Base-by-base conservation (phyloP, 2,888 invertebrate species). In the Cosmia pyralina region DNA sequence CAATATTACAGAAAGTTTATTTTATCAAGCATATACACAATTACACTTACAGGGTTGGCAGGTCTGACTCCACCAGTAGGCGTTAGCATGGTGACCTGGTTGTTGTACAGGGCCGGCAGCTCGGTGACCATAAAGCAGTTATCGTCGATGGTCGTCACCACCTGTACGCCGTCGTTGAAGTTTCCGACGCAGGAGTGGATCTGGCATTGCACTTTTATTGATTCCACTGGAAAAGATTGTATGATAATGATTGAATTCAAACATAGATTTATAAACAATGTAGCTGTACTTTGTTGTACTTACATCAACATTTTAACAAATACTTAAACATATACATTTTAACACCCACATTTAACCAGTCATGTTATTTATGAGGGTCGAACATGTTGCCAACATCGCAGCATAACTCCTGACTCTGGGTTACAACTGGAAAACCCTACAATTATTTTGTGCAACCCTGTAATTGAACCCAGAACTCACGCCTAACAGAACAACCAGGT, bases 81-180 rank as follows among this genome's bases (percentile, higher is more conserved):
- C 50, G 80, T 74, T 0, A 74, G 19, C 10, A 68, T 34, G 8
- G 79, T 81, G 13, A 72, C 74, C 8, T 69, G 48, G 60, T 57
- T 78, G 67, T 69, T 22, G 48, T 68, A 79, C 5, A 58, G 7
- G 4, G 50, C 3, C 4, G 79, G 73, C 11, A 68, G 4, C 22
- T 66, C 41, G 10, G 83, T 80, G 2, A 75, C 41, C 70, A 48
- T 50, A 50, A 5, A 22, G 19, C 95, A 95, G 46, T 83, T 85
- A 0, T 85, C 81, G 3, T 88, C 83, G 1, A 84, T 87, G 0
- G 90, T 92, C 38, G 90, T 91, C 53, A 94, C 82, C 88, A 92
- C 93, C 66, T 93, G 92, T 5, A 94, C 93, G 0, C 96, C 96
- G 34, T 92, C 91, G 84, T 94, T 95, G 88, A 93, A 96, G 81